A percentile compares a stretch with the other conserved stretches of the same genome.
Evolutionary conservation across 2,797 vertebrate genomes (phyloP).

Genomic region (Dromococcyx pavoninus): DNA sequence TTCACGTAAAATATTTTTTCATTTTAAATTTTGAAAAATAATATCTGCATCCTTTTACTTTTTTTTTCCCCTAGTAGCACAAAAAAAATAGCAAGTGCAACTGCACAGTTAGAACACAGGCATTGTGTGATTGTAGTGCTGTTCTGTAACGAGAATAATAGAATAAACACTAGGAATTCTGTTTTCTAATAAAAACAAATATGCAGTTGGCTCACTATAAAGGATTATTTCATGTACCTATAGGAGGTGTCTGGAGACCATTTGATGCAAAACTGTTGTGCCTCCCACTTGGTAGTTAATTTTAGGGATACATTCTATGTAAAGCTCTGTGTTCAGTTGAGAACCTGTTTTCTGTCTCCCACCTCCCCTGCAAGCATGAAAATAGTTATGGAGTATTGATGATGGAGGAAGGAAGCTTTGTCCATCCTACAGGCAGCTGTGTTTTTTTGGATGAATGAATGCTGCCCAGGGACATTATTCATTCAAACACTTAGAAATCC

Average conservation of each 20-base stretch:
- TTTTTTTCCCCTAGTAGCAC: not conserved
- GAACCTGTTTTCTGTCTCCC: not conserved
- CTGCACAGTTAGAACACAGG: not conserved
- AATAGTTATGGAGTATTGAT: not conserved
- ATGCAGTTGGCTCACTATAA: not conserved
- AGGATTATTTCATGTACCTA: not conserved
- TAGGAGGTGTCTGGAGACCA: not conserved
- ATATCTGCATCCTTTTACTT: not conserved
- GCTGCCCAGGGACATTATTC: not conserved
- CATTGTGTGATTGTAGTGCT: not conserved
- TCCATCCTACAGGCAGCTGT: not conserved
- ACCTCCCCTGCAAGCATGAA: not conserved
- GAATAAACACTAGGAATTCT: not conserved
- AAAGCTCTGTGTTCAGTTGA: not conserved
- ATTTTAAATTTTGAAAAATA: not conserved
- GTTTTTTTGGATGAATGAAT: not conserved
- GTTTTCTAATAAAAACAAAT: conserved; percentile 12
- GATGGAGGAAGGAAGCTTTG: not conserved
- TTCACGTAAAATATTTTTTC: not conserved
- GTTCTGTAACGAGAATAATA: not conserved
- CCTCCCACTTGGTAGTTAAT: not conserved
- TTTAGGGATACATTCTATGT: not conserved
- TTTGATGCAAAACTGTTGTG: not conserved
- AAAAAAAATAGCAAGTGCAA: not conserved
- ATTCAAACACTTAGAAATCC: not conserved